Evolutionary conservation across 2,888 invertebrate species (phyloP).

Genomic region (Mellilla xanthometata): DNA sequence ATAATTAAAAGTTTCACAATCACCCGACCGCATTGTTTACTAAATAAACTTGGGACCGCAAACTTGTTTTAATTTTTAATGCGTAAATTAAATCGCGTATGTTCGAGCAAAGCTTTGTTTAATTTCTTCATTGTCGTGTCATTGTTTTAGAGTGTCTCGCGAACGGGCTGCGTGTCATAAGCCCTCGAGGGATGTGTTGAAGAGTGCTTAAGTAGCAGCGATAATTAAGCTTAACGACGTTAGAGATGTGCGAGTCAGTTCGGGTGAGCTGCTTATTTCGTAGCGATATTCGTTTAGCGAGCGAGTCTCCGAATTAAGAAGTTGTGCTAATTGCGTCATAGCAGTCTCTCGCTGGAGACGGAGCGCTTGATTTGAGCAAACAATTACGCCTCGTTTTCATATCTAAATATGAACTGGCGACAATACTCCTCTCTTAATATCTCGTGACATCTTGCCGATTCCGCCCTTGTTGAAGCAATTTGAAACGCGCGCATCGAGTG

Average conservation of each 20-base stretch:
- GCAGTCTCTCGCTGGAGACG: constrained; percentile 32
- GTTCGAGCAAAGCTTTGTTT: constrained; percentile 21
- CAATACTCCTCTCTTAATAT: constrained; percentile 24
- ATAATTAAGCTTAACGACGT: constrained; percentile 72
- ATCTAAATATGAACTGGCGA: constrained; percentile 34
- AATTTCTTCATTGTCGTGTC: constrained; percentile 24
- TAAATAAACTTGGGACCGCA: constrained; percentile 26
- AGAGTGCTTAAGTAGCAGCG: constrained; percentile 62
- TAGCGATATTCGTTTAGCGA: constrained; percentile 65
- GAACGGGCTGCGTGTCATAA: constrained; percentile 38
- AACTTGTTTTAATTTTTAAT: constrained; percentile 21
- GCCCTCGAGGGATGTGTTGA: constrained; percentile 37
- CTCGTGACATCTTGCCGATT: constrained; percentile 29
- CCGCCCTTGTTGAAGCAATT: constrained; percentile 26
- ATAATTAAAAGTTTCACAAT: constrained; percentile 37
- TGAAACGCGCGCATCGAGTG: constrained; percentile 27
- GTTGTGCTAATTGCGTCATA: constrained; percentile 56
- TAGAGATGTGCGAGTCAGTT: constrained; percentile 73
- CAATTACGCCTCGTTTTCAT: constrained; percentile 42
- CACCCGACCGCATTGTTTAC: constrained; percentile 28
- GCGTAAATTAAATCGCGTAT: constrained; percentile 21
- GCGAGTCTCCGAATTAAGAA: constrained; percentile 66
- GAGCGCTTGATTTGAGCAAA: constrained; percentile 48
- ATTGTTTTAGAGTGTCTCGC: constrained; percentile 27
- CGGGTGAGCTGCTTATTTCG: constrained; percentile 65